phyloP scores from a whole-genome alignment of 2,797 vertebrate genomes.

The Pseudomugil gertrudae region DNA sequence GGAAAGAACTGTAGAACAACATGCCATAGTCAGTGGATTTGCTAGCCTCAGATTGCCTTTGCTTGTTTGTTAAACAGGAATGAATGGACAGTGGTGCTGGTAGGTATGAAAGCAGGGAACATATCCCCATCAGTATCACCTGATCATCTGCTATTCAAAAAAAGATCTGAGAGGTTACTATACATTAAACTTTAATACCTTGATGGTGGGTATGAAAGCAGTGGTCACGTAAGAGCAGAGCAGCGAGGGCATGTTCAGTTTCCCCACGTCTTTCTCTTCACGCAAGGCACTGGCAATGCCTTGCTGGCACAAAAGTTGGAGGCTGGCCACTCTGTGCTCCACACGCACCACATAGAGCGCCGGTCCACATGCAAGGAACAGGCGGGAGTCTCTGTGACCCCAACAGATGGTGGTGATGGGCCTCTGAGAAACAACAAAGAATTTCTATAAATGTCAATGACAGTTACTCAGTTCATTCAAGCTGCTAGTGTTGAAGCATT shows the following conservation, averaged over 20 bases:
- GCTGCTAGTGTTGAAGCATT: not conserved
- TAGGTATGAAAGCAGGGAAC: constrained; percentile 73
- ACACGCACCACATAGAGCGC: constrained; percentile 95
- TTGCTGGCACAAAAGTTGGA: constrained; percentile 97
- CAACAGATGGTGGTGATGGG: constrained; percentile 98
- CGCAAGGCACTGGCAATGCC: constrained; percentile 91
- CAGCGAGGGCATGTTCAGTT: constrained; percentile 94
- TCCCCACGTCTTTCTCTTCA: constrained; percentile 96
- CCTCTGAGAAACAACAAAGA: constrained; percentile 80
- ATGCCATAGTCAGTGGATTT: constrained; percentile 26
- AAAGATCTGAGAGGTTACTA: constrained; percentile 82
- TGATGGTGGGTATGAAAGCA: constrained; percentile 98
- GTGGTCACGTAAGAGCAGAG: constrained; percentile 97
- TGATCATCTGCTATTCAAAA: constrained; percentile 93
- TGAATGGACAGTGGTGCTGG: constrained; percentile 77
- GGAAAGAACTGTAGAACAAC: constrained; percentile 52
- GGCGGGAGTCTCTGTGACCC: constrained; percentile 97
- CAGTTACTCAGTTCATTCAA: not conserved
- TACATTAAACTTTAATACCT: constrained; percentile 38
- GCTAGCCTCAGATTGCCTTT: not conserved
- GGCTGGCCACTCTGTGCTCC: constrained; percentile 94
- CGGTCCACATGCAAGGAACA: constrained; percentile 95
- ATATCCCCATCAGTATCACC: constrained; percentile 90
- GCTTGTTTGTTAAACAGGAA: not conserved
- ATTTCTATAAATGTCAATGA: not conserved